Evolutionary conservation across 2,888 invertebrate species (phyloP).

Genomic region (Orthosia gracilis): DNA sequence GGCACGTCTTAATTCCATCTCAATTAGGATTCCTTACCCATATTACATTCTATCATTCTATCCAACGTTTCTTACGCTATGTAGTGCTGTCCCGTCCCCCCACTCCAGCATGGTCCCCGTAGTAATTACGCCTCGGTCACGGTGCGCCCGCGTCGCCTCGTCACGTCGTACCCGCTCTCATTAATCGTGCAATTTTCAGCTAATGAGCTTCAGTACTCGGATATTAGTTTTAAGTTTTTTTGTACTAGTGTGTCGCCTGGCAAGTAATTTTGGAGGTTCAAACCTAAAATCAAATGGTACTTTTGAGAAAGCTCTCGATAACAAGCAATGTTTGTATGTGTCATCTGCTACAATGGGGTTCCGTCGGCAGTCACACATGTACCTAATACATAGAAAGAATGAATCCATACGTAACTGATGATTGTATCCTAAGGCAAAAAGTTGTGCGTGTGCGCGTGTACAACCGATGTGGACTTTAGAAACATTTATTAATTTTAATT

Average conservation of each 20-base stretch:
- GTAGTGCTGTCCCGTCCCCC: background rate
- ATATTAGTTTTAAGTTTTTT: background rate
- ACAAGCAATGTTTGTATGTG: background rate
- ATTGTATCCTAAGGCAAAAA: no score
- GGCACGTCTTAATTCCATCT: no score
- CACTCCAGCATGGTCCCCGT: constrained; percentile 26
- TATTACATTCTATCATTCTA: no score
- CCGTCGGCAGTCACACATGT: background rate
- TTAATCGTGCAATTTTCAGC: constrained; percentile 70
- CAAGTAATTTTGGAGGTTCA: background rate
- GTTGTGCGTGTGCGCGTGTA: no score
- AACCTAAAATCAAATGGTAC: background rate
- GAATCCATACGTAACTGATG: no score
- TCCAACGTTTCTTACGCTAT: background rate
- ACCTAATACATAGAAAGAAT: no score
- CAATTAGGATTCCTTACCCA: no score
- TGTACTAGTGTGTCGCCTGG: background rate
- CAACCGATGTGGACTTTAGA: no score
- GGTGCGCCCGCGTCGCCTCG: constrained; percentile 62
- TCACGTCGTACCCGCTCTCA: constrained; percentile 47
- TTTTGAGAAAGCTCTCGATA: background rate
- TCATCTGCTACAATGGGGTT: background rate
- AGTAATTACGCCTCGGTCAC: constrained; percentile 65
- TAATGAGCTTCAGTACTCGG: constrained; percentile 58
- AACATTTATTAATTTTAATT: no score